Base-by-base conservation (phyloP, 1,140 invertebrate species). In the Stenopsyche tienmushanensis region DNA sequence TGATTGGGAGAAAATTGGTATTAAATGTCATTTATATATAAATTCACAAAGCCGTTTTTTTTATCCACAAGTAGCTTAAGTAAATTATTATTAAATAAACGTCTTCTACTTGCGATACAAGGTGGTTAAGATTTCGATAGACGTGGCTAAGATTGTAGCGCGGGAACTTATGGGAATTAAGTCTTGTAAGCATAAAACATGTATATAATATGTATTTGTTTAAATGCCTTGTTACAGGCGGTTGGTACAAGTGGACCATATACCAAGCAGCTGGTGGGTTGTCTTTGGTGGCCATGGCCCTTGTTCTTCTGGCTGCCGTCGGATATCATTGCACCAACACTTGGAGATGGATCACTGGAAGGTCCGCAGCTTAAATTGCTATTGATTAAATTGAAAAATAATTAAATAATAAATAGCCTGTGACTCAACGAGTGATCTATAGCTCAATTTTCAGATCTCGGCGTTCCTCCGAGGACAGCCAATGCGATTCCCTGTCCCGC, bases 241-340 rank as follows among this genome's bases (percentile, higher is more conserved):
- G 80, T 70, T 80, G 79, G 80, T 77, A 71, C 65, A 75, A 75
- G 39, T 77, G 72, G 57, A 76, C 82, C 64, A 72, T 77, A 10
- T 81, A 78, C 72, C 80, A 82, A 65, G 54, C 81, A 18, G 76
- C 84, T 2, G 81, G 84, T 8, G 83, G 83, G 15, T 74, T 82
- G 62, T 80, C 85, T 58, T 76, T 86, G 23, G 82, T 82, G 47
- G 80, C 83, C 24, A 86, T 88, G 84, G 85, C 85, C 26, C 78
- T 86, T 29, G 85, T 88, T 7, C 72, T 89, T 44, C 73, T 89
- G 23, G 86, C 86, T 9, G 84, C 87, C 7, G 84, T 88, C 29
- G 86, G 86, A 53, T 87, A 88, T 73, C 87, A 88, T 64, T 88
- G 86, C 69, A 85, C 86, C 29, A 83, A 86, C 0, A 88, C 86